Evolutionary conservation across 2,113 vertebrate species (phyloP), one percentile per base, ranked within the genome.

Genomic region (Oncorhynchus gorbuscha): DNA sequence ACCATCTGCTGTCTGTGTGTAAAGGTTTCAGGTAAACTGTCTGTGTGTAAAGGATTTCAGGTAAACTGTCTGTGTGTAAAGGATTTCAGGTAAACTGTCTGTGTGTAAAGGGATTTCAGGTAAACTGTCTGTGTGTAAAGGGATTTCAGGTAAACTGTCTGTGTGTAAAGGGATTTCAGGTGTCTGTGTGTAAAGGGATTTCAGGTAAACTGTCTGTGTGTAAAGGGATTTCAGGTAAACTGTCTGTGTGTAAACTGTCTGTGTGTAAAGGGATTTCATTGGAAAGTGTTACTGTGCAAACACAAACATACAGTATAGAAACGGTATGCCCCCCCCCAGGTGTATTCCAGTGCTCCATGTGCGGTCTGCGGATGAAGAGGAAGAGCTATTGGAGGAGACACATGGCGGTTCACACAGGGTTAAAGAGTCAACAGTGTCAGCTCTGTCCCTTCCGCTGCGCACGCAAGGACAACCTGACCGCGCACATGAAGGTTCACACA

Each of bases 321-420:
- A 45, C 39, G 2, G 86, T 94, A 22, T n/a, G 5, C 22, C 1
- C 22, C 4, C 4, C 20, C 20, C 59, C 59, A 61, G 59, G 12
- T 51, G 49, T 51, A 13, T 51, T 4, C 49, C 49, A 51, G 14
- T 51, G 59, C 22, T 14, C 59, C 22, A n/a, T 61, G 59, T 61
- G 59, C 9, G 59, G 18, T 3, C n/a, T 22, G 8, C 18, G n/a
- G 7, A 61, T n/a, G 59, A 62, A 62, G 59, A 62, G 59, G 59
- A 62, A n/a, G 59, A 62, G 59, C 4, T 62, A n/a, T 3, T 62
- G 59, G 59, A 62, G 59, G n/a, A 62, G n/a, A 1, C 59, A 62
- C n/a, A 22, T 62, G 59, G 7, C 18, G 1, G 59, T 62, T 22
- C 59, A 62, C 59, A n/a, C 59, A 11, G 59, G 59, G 59, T 3